phyloP scores from a whole-genome alignment of 2,113 vertebrate species.

The Polypterus bichir region DNA sequence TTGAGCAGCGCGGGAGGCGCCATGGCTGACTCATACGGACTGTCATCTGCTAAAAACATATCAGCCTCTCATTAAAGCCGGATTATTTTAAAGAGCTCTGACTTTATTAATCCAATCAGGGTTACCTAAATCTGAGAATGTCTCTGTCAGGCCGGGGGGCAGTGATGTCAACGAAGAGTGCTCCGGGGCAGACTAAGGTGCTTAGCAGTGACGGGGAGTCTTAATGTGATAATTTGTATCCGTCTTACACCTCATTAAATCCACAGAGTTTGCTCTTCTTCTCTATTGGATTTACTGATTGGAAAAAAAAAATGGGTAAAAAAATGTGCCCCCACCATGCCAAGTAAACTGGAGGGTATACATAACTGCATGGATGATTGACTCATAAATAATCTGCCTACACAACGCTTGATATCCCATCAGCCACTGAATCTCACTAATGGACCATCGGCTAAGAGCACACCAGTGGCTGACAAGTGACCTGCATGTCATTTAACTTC shows the following conservation, averaged over 20 bases:
- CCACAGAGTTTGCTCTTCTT: no score
- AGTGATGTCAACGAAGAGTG: not conserved
- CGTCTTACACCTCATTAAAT: not conserved
- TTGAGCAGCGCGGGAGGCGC: not conserved
- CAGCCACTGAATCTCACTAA: no score
- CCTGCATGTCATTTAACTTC: no score
- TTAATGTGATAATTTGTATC: not conserved
- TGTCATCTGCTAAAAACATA: constrained; percentile 15
- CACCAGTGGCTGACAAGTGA: no score
- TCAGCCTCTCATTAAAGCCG: constrained; percentile 23
- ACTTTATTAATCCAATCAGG: constrained; percentile 29
- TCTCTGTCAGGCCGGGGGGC: not conserved
- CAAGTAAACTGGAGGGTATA: no score
- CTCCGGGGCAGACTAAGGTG: not conserved
- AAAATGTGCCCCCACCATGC: no score
- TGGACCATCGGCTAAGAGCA: no score
- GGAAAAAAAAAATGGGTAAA: no score
- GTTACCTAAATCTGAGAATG: constrained; percentile 12
- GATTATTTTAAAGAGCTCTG: constrained; percentile 23
- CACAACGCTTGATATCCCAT: no score
- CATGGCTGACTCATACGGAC: not conserved
- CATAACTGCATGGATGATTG: no score
- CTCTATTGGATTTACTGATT: no score
- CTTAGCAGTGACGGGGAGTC: not conserved
- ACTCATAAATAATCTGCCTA: no score